A percentile compares a stretch with the other conserved stretches of the same genome.
phyloP scores from a whole-genome alignment of 1,140 invertebrate genomes.

The Hypothenemus hampei region DNA sequence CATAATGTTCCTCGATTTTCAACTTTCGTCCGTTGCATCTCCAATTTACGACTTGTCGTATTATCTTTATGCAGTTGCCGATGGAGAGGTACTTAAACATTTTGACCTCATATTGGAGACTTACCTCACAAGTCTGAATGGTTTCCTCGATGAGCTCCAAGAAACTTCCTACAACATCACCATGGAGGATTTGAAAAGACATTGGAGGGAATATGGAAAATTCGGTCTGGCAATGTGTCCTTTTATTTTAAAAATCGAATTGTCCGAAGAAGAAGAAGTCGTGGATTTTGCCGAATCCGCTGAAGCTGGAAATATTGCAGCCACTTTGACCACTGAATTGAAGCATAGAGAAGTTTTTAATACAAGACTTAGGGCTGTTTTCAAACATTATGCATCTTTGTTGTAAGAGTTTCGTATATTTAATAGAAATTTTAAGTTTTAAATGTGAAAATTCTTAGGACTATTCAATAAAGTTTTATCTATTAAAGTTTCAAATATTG shows the following conservation, averaged over 20 bases:
- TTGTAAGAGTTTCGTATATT: constrained; percentile 5
- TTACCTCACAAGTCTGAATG: constrained; percentile 52
- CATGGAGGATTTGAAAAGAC: constrained; percentile 42
- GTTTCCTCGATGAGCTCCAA: constrained; percentile 44
- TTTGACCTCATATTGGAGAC: constrained; percentile 49
- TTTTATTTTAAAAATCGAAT: constrained; percentile 24
- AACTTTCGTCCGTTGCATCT: constrained; percentile 52
- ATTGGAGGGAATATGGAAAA: constrained; percentile 39
- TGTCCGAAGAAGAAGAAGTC: constrained; percentile 23
- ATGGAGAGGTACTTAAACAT: constrained; percentile 45
- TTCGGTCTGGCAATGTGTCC: constrained; percentile 20
- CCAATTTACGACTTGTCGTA: constrained; percentile 56
- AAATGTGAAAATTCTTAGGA: no score
- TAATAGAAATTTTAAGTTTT: not conserved
- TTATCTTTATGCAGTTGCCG: constrained; percentile 53
- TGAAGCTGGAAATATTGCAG: constrained; percentile 19
- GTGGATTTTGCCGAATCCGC: constrained; percentile 28
- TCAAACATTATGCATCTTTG: constrained; percentile 26
- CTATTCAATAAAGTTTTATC: no score
- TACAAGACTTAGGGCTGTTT: constrained; percentile 22
- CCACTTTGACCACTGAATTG: constrained; percentile 17
- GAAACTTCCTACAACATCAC: constrained; percentile 47
- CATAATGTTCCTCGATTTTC: constrained; percentile 52
- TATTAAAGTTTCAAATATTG: no score
- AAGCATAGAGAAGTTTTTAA: constrained; percentile 26